A percentile compares a stretch with the other conserved stretches of the same genome.
Evolutionary conservation across 2,113 vertebrate genomes (phyloP).

Genomic region (Anseranas semipalmata): DNA sequence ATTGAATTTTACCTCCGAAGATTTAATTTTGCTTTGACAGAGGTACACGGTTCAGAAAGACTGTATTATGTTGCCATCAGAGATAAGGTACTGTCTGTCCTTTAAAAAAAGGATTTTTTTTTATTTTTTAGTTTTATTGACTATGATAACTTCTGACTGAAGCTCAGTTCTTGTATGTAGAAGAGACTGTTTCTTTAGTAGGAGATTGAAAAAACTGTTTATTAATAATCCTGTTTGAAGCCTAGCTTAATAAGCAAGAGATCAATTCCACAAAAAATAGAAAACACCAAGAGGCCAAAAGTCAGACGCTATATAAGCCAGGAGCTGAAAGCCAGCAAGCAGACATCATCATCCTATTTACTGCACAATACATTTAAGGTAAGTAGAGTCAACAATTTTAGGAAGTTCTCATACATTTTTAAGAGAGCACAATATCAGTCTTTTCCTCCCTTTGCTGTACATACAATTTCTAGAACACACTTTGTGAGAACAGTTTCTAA

Average conservation of each 20-base stretch:
- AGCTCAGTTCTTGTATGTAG: neutral
- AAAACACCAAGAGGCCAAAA: conserved; percentile 26
- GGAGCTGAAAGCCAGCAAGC: neutral
- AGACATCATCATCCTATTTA: neutral
- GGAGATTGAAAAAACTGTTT: neutral
- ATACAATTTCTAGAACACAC: neutral
- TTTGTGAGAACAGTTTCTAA: neutral
- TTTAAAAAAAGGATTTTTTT: neutral
- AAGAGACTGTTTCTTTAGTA: neutral
- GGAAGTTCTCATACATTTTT: conserved; percentile 28
- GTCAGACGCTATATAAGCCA: neutral
- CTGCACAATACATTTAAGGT: neutral
- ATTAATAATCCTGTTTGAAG: conserved; percentile 35
- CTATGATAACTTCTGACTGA: neutral
- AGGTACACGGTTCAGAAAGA: neutral
- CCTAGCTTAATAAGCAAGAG: conserved; percentile 13
- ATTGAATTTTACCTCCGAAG: neutral
- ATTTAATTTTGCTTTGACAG: conserved; percentile 8
- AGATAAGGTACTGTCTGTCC: neutral
- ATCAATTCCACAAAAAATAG: conserved; percentile 13
- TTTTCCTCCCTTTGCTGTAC: neutral
- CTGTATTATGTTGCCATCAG: neutral
- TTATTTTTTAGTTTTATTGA: neutral
- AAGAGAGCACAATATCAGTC: neutral
- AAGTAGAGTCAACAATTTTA: neutral